phyloP scores from a whole-genome alignment of 1,140 invertebrate species.

The Trichonephila inaurata region DNA sequence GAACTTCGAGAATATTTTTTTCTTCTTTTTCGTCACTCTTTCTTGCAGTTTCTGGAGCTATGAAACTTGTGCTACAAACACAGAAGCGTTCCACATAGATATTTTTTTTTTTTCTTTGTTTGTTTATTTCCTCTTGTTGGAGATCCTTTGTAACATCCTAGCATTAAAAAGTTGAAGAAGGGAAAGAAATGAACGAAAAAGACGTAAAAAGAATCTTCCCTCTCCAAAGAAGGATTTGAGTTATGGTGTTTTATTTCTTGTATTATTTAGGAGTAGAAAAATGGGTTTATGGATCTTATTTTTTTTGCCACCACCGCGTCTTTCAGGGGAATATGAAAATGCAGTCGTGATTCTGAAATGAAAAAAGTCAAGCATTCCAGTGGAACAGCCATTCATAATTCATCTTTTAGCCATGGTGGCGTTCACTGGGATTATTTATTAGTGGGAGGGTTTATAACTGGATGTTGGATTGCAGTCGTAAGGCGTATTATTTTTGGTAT shows the following conservation, averaged over 20 bases:
- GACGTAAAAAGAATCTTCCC: slow-evolving; percentile 32
- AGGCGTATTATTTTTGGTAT: neutral
- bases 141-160: slow-evolving; percentile 26
- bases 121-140: neutral
- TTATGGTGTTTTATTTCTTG: slow-evolving; percentile 50
- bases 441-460: neutral
- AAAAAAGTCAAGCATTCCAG: slow-evolving; percentile 14
- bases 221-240: slow-evolving; percentile 26
- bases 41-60: slow-evolving; percentile 14
- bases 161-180: slow-evolving; percentile 36
- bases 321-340: slow-evolving; percentile 34
- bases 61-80: slow-evolving; percentile 41
- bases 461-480: neutral
- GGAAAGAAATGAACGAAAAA: slow-evolving; percentile 23
- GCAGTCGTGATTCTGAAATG: slow-evolving; percentile 33
- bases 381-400: neutral
- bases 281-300: neutral
- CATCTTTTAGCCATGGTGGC: neutral
- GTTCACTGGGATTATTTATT: neutral
- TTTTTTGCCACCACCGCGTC: neutral
- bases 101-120: slow-evolving; percentile 13
- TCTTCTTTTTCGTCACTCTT: slow-evolving; percentile 19
- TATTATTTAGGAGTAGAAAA: slow-evolving; percentile 63
- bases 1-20: slow-evolving; percentile 35
- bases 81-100: neutral